Conservation (phyloP, 2,888 invertebrate species). For the Galeruca laticollis region DNA sequence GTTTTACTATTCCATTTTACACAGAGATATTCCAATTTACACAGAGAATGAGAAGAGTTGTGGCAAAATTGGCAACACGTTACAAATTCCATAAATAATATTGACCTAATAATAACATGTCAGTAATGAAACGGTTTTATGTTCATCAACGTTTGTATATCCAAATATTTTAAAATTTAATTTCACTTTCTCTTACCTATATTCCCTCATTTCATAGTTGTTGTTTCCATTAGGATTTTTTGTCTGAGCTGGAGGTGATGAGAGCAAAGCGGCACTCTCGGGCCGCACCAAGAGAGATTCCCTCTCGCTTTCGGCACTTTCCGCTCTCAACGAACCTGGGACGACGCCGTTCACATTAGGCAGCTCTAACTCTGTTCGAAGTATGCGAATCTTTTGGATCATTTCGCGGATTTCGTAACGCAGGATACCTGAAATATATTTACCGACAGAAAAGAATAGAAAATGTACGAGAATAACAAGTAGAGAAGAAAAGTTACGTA, state of each 20-base stretch:
- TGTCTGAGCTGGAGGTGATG: slow-evolving; percentile 61
- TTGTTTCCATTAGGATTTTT: slow-evolving; percentile 82
- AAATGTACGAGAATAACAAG: too few relatives aligned
- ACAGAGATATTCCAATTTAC: too few relatives aligned
- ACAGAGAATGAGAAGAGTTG: too few relatives aligned
- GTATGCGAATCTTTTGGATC: slow-evolving; percentile 90
- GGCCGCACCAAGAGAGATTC: slow-evolving; percentile 72
- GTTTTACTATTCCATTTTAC: too few relatives aligned
- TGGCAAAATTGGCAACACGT: too few relatives aligned
- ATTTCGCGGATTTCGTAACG: slow-evolving; percentile 90
- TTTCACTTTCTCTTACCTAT: slow-evolving; percentile 61
- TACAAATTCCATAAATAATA: too few relatives aligned
- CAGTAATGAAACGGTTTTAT: too few relatives aligned
- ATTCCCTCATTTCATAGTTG: slow-evolving; percentile 84
- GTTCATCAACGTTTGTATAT: too few relatives aligned
- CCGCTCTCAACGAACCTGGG: slow-evolving; percentile 66
- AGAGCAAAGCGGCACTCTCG: slow-evolving; percentile 66
- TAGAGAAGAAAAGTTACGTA: too few relatives aligned
- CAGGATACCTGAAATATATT: slow-evolving; percentile 47
- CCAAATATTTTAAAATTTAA: background rate
- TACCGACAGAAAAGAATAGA: slow-evolving; percentile 1
- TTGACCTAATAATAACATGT: too few relatives aligned
- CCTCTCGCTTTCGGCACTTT: slow-evolving; percentile 70
- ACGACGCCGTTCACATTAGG: slow-evolving; percentile 73
- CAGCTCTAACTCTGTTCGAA: slow-evolving; percentile 75